phyloP scores from a whole-genome alignment of 1,140 invertebrate genomes.

The Zaprionus nigranus region DNA sequence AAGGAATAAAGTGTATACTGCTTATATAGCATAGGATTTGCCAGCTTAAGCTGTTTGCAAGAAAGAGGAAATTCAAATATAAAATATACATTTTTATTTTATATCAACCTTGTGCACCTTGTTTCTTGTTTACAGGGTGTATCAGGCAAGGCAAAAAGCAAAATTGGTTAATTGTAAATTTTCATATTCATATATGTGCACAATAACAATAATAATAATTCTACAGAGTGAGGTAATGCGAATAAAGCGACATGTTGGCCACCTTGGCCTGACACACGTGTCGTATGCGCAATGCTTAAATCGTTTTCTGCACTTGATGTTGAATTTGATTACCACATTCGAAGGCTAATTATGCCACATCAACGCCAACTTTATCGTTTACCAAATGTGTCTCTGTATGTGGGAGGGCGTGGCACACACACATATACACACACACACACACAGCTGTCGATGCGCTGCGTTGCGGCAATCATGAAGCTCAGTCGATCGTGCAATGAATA shows the following conservation, averaged over 20 bases:
- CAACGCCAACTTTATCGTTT: slow-evolving; percentile 41
- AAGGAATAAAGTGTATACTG: no score
- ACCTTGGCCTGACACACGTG: slow-evolving; percentile 29
- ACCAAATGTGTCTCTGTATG: slow-evolving; percentile 6
- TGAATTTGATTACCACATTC: slow-evolving; percentile 43
- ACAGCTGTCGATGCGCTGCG: background rate
- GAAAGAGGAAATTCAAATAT: no score
- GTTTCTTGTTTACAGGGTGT: slow-evolving; percentile 5
- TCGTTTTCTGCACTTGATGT: slow-evolving; percentile 32
- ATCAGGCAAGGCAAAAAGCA: background rate
- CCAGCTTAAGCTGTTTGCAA: no score
- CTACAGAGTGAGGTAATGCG: slow-evolving; percentile 7
- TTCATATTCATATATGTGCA: slow-evolving; percentile 14
- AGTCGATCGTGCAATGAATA: slow-evolving; percentile 84
- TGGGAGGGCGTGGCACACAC: background rate
- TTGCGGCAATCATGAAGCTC: slow-evolving; percentile 71
- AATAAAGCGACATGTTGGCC: background rate
- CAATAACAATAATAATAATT: slow-evolving; percentile 7
- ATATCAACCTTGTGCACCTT: background rate
- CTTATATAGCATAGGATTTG: no score
- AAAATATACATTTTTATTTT: no score
- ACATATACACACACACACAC: background rate
- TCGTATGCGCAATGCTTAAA: slow-evolving; percentile 47
- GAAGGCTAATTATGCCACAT: slow-evolving; percentile 49
- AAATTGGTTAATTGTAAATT: slow-evolving; percentile 10